Base-by-base conservation (phyloP, 1,140 invertebrate species). In the Leptinotarsa undecemlineata region DNA sequence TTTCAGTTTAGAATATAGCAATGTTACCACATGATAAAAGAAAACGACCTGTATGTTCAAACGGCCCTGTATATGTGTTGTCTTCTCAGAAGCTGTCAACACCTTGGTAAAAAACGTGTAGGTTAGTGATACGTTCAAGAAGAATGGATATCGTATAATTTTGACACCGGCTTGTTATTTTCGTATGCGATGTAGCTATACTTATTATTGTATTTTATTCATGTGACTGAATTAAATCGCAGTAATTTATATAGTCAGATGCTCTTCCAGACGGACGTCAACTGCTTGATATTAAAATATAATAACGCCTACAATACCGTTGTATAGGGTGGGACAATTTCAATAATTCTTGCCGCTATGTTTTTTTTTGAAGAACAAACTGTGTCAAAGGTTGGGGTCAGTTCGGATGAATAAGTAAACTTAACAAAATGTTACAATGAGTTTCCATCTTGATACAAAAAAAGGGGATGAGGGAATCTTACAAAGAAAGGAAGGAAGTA, bases 271-370 rank as follows among this genome's bases (percentile, higher is more conserved):
- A 81, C 76, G 71, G 48, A 57, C 73, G 76, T 77, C 76, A 79
- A 76, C 72, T 71, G 74, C 76, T 78, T 81, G 76, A 81, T 81
- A 81, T 81, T 81, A 81, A 81, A 81, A 81, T 81, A 81, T 81
- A 81, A 81, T 81, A 81, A 81, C 79, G 79, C 79, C 79, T 77
- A 78, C 77, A 73, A 20, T 17, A 33, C 20, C 26, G 63, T n/a
- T 33, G 63, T 23, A 64, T 20, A 15, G 63, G 4, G 11, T 23
- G 63, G 63, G 26, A 14, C 33, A 42, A 42, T 42, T 42, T 11
- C 33, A 11, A 11, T 42, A 11, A 42, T 42, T 42, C 33, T 42
- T 3, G 3, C 11, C 33, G 33, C 11, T 11, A 3, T 11, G 33
- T 42, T 42, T 42, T 42, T 11, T 42, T 42, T 11, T 42, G 8